A percentile compares a stretch with the other conserved stretches of the same genome.
phyloP scores from a whole-genome alignment of 2,888 invertebrate species.

The Watsonalla binaria region DNA sequence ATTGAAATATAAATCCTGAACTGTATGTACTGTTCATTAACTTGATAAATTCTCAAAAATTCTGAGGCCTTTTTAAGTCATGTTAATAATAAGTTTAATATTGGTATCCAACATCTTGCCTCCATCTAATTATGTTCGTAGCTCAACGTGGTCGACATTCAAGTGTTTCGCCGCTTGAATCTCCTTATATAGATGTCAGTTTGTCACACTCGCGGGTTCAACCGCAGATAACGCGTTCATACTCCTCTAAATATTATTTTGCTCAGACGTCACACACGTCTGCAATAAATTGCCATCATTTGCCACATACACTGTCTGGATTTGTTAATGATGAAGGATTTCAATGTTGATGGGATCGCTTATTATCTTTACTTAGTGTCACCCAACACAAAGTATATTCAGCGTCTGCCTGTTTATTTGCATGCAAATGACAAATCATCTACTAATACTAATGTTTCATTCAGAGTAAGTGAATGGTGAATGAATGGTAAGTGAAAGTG shows the following conservation, averaged over 20 bases:
- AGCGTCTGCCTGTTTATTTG: too few relatives aligned
- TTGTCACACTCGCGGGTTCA: conserved; percentile 57
- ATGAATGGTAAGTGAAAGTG: too few relatives aligned
- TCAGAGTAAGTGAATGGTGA: too few relatives aligned
- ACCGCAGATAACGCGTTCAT: conserved; percentile 55
- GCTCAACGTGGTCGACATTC: conserved; percentile 41
- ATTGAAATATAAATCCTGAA: too few relatives aligned
- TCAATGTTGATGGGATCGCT: neutral
- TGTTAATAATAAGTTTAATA: too few relatives aligned
- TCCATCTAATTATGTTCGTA: conserved; percentile 27
- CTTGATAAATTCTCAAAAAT: too few relatives aligned
- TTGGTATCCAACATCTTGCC: neutral
- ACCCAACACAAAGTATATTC: too few relatives aligned
- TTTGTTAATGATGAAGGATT: neutral
- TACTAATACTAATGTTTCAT: too few relatives aligned
- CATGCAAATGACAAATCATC: too few relatives aligned
- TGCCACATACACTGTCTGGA: neutral
- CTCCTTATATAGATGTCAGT: conserved; percentile 63
- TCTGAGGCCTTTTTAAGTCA: too few relatives aligned
- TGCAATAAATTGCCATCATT: conserved; percentile 12
- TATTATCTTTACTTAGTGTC: neutral
- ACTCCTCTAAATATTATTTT: conserved; percentile 34
- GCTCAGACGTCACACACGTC: conserved; percentile 24
- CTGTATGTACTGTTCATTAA: too few relatives aligned
- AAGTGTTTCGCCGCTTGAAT: conserved; percentile 60